These are phyloP conservation scores for Cheilosia vernalis DNA, from an alignment of 2,888 invertebrate species.

Conservation along the genomic window DNA sequence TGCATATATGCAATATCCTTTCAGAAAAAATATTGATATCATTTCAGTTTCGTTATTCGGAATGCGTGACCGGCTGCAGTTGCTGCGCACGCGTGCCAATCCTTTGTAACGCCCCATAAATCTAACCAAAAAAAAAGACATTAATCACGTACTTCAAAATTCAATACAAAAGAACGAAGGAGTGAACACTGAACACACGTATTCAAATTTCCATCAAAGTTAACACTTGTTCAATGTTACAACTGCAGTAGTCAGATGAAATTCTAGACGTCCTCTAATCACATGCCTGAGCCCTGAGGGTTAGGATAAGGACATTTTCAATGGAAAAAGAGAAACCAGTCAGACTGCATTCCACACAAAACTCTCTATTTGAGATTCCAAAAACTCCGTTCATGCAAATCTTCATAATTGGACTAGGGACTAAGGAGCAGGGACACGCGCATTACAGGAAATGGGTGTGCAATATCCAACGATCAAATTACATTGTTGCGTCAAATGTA, in stretches of 20 bases:
- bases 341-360: constrained; percentile 46
- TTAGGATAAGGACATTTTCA: background rate
- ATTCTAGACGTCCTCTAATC: constrained; percentile 38
- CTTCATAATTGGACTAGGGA: constrained; percentile 66
- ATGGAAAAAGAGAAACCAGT: constrained; percentile 33
- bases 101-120: constrained; percentile 70
- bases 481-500: constrained; percentile 69
- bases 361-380: background rate
- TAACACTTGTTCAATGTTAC: constrained; percentile 60
- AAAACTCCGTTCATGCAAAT: constrained; percentile 66
- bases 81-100: constrained; percentile 69
- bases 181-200: constrained; percentile 28
- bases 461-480: constrained; percentile 62
- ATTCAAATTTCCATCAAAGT: constrained; percentile 60
- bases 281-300: background rate
- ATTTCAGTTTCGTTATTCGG: constrained; percentile 31
- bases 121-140: constrained; percentile 48
- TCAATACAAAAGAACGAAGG: constrained; percentile 36
- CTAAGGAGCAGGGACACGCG: constrained; percentile 70
- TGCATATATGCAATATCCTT: constrained; percentile 49
- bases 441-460: constrained; percentile 75
- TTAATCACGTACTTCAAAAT: constrained; percentile 51
- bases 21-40: constrained; percentile 34
- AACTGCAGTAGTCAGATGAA: constrained; percentile 29
- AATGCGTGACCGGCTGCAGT: constrained; percentile 55